Conservation (phyloP, 2,888 invertebrate genomes). For the Sphaerophoria rueppellii region DNA sequence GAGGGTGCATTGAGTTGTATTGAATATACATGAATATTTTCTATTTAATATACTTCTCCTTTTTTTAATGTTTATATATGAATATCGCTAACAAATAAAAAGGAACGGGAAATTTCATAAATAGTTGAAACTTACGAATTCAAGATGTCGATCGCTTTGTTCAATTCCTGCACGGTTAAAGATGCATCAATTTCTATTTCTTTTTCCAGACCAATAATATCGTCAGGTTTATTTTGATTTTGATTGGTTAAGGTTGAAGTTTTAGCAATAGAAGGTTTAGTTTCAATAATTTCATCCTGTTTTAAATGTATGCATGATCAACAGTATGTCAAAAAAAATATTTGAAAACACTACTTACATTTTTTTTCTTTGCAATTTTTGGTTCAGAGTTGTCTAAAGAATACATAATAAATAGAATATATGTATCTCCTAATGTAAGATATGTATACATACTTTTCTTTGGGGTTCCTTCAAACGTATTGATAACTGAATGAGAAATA, state of each 20-base stretch:
- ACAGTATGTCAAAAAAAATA: too few relatives aligned
- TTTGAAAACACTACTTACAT: too few relatives aligned
- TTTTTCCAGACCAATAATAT: slow-evolving; percentile 84
- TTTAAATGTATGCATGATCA: neutral
- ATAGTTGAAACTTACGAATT: slow-evolving; percentile 78
- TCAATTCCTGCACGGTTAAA: slow-evolving; percentile 87
- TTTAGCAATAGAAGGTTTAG: slow-evolving; percentile 13
- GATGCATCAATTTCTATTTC: slow-evolving; percentile 84
- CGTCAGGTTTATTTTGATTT: slow-evolving; percentile 81
- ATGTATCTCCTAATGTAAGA: too few relatives aligned
- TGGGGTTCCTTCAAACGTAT: slow-evolving; percentile 76
- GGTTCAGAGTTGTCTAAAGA: too few relatives aligned
- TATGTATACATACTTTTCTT: slow-evolving; percentile 47
- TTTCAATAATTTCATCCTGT: neutral
- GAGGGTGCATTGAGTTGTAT: too few relatives aligned
- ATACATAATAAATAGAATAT: too few relatives aligned
- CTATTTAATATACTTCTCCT: too few relatives aligned
- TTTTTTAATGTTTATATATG: too few relatives aligned
- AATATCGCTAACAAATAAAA: too few relatives aligned
- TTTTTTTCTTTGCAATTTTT: too few relatives aligned
- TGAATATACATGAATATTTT: too few relatives aligned
- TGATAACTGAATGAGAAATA: slow-evolving; percentile 75
- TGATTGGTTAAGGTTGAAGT: slow-evolving; percentile 72
- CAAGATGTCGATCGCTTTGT: slow-evolving; percentile 85
- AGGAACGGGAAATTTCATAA: too few relatives aligned